These are phyloP conservation scores for Trichomalopsis sarcophagae DNA, from an alignment of 1,140 invertebrate species.

Conservation along the genomic window DNA sequence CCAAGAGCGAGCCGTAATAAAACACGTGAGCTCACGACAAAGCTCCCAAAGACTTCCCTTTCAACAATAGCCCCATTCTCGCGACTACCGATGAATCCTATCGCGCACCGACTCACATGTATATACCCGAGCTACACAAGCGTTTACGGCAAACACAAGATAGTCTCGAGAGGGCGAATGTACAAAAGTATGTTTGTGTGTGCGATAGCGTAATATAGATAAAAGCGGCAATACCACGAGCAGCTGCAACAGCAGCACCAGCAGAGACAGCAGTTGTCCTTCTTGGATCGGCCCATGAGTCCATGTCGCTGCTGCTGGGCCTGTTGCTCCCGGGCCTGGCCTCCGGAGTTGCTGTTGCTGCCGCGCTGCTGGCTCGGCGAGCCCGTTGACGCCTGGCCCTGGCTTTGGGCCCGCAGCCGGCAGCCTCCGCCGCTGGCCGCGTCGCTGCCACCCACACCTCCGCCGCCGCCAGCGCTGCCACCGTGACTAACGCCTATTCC, in stretches of 20 bases:
- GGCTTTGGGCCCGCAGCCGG: conserved; percentile 48
- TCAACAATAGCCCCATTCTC: too few species aligned
- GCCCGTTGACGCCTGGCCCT: conserved; percentile 44
- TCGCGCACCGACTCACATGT: neutral
- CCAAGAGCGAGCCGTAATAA: neutral
- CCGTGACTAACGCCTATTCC: conserved; percentile 73
- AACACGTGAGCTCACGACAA: neutral
- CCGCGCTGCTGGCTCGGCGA: conserved; percentile 55
- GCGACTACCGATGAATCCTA: neutral
- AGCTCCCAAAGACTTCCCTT: neutral
- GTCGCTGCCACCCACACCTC: conserved; percentile 1
- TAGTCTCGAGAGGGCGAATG: conserved; percentile 40
- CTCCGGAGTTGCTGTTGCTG: conserved; percentile 53
- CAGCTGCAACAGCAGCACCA: conserved; percentile 85
- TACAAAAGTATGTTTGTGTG: neutral
- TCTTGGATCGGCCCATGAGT: conserved; percentile 70
- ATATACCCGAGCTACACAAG: neutral
- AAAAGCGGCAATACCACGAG: conserved; percentile 78
- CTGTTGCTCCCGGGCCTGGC: conserved; percentile 56
- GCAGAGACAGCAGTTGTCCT: conserved; percentile 79
- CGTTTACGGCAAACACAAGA: conserved; percentile 27
- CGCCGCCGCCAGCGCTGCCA: conserved; percentile 59
- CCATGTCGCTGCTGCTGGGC: conserved; percentile 62
- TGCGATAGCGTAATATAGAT: neutral
- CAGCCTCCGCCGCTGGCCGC: conserved; percentile 53